Evolutionary conservation across 1,140 invertebrate genomes (phyloP), one percentile per base, ranked within the genome.

Genomic region (Cyrtorhinus lividipennis): DNA sequence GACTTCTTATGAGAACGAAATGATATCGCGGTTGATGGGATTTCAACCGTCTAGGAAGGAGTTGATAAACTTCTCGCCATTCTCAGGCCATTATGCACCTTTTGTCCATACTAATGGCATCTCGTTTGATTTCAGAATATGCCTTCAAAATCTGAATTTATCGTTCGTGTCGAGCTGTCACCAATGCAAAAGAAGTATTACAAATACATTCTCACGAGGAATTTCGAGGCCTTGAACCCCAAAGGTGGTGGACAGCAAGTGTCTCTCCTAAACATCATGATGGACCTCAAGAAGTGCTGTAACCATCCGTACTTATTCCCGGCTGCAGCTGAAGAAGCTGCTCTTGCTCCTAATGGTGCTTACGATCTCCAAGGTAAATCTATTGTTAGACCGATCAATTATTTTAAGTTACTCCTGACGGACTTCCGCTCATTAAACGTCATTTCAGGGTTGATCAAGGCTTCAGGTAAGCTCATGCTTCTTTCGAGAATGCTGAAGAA

Each of bases 171-270:
- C 0, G 97, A 99, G 73, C 77, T 99, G 24, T 95, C 92, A n/a
- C 88, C 93, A 0, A 91, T 99, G 88, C 97, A 99, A 72, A 99
- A 99, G 81, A 99, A 99, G 77, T 99, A 98, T 74, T 99, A 99
- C 76, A 99, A 99, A 75, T 98, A 95, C 69, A 99, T 99, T 71
- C 77, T 99, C 64, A 99, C 97, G 0, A 82, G 94, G 63, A 99
- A 99, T 74, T 99, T 94, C 71, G 95, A 98, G 73, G 96, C 96
- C 18, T 75, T 99, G 25, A 98, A 98, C 77, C 86, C 93, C 0
- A 94, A 93, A 73, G 90, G 91, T 65, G 95, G 94, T 65, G 93
- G 93, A 2, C 90, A 94, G 66, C 87, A 78, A 68, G 92, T 98
- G 2, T 98, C 96, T 0, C 76, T 99, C 24, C 79, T 99, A 12